These are phyloP conservation scores for Caradrina clavipalpis DNA, from an alignment of 2,888 invertebrate species.

Conservation along the genomic window DNA sequence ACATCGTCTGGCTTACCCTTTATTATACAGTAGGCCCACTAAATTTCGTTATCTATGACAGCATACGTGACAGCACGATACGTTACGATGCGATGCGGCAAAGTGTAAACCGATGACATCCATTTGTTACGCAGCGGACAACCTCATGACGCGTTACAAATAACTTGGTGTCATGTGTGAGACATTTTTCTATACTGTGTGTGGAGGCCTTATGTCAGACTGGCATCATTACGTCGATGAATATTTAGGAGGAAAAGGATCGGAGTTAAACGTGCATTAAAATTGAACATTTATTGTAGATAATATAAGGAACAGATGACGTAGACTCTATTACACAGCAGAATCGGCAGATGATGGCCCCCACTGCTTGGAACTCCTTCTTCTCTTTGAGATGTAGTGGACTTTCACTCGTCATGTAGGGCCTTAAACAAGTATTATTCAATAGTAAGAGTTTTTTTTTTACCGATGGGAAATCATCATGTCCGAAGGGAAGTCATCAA, in stretches of 20 bases:
- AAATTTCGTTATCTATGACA: slow-evolving; percentile 63
- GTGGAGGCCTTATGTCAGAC: slow-evolving; percentile 3
- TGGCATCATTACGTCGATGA: slow-evolving; percentile 12
- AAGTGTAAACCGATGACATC: slow-evolving; percentile 64
- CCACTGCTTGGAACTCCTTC: too few relatives aligned
- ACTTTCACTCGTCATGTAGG: too few relatives aligned
- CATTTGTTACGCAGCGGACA: slow-evolving; percentile 61
- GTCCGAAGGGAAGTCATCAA: too few relatives aligned
- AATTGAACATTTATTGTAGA: too few relatives aligned
- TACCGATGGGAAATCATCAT: too few relatives aligned
- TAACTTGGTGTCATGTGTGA: slow-evolving; percentile 52
- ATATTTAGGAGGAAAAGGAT: slow-evolving; percentile 6
- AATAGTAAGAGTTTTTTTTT: too few relatives aligned
- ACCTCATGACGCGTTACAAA: slow-evolving; percentile 59
- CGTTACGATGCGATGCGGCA: slow-evolving; percentile 48
- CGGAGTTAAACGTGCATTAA: not conserved
- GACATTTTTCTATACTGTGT: slow-evolving; percentile 46
- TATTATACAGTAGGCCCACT: slow-evolving; percentile 37
- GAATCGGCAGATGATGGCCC: too few relatives aligned
- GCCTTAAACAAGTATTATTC: too few relatives aligned
- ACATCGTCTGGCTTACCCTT: slow-evolving; percentile 11
- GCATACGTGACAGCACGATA: slow-evolving; percentile 51
- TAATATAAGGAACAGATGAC: not conserved
- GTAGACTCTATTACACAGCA: too few relatives aligned
- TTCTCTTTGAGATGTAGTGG: too few relatives aligned